These are phyloP conservation scores for Synanthedon tipuliformis DNA, from an alignment of 2,888 invertebrate species.

Conservation along the genomic window DNA sequence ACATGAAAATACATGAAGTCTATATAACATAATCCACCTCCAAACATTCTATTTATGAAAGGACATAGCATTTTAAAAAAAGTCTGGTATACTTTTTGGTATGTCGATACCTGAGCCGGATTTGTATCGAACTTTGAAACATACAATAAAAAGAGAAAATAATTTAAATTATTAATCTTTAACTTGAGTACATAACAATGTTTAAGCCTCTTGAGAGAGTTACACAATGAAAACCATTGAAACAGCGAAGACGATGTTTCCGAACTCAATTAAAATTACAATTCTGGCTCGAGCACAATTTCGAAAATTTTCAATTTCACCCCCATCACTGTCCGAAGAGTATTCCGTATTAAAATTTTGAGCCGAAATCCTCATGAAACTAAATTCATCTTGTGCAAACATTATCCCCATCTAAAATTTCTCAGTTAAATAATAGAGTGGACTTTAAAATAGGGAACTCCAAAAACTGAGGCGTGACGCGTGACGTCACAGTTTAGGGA, in stretches of 20 bases:
- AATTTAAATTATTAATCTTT: too few species aligned
- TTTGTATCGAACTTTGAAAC: too few species aligned
- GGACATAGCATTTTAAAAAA: too few species aligned
- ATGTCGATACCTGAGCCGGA: too few species aligned
- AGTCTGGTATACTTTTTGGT: too few species aligned
- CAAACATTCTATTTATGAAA: too few species aligned
- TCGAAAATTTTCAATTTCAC: background rate
- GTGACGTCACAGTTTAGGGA: slow-evolving; percentile 8
- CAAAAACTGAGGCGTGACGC: slow-evolving; percentile 14
- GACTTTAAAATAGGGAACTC: slow-evolving; percentile 18
- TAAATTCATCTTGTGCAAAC: background rate
- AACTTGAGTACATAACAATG: too few species aligned
- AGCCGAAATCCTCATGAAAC: background rate
- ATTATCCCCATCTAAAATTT: slow-evolving; percentile 10
- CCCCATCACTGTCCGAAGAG: background rate
- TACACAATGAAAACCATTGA: background rate
- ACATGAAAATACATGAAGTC: too few species aligned
- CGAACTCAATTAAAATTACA: slow-evolving; percentile 1
- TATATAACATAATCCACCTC: too few species aligned
- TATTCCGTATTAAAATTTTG: background rate
- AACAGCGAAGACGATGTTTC: background rate
- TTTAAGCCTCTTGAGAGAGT: too few species aligned
- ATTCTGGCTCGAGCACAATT: background rate
- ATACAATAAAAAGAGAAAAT: too few species aligned
- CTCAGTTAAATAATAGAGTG: slow-evolving; percentile 21